Base-by-base conservation (phyloP, 2,113 vertebrate genomes). In the Heliornis fulica region DNA sequence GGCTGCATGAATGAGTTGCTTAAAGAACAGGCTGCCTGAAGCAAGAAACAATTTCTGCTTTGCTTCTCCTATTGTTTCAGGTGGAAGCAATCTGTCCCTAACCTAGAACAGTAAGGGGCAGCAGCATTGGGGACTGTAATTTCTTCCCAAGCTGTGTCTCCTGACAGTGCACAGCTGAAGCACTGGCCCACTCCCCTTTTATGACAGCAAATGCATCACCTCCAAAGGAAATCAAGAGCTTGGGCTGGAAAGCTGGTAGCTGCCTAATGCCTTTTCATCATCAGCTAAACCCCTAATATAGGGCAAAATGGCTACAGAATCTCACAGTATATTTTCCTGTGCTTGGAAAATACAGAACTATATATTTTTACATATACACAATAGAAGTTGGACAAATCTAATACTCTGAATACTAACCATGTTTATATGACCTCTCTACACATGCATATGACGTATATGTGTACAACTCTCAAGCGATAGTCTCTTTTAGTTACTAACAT, bases 1-100 rank as follows among this genome's bases (percentile, higher is more conserved):
- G 29, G 18, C 28, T 59, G 32, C 0, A 0, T 20, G n/a, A 93
- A 85, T 8, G 4, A 25, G 16, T 31, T 63, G 28, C 63, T 92
- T 70, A 50, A 81, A 66, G 61, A 93, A 69, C 13, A 85, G 16
- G 26, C 22, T 54, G 38, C 5, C 21, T 29, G 41, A 90, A 88
- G 45, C 6, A 50, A 29, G 77, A 17, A 38, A 83, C 36, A 69
- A 91, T 76, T 94, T 89, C 65, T 92, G 74, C 69, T 92, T 87
- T 96, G 51, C 68, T 71, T 74, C 57, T 69, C 34, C 54, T 74
- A 3, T 89, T 97, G 50, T 81, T 94, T 81, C 87, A 75, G 29
- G 81, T 19, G 26, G 50, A 87, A 92, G 34, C 36, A 94, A 94
- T 61, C 45, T 65, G 54, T 78, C 76, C 40, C 74, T 82, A 74